Evolutionary conservation across 37 sponge, comb jelly and placozoan genomes (phyloP).

Genomic region (Aplysina aerophoba): DNA sequence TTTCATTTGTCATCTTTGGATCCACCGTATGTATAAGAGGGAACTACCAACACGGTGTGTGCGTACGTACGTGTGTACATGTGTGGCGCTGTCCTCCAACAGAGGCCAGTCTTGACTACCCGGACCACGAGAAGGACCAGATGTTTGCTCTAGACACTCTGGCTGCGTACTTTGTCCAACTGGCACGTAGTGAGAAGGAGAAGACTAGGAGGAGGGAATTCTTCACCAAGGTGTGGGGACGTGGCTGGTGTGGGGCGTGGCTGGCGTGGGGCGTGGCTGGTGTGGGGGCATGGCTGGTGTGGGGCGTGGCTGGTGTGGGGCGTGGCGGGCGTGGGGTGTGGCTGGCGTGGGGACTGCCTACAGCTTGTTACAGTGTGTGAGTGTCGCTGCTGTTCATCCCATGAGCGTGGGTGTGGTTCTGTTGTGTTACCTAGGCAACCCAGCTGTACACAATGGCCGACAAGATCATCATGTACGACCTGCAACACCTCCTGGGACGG

Average conservation of each 20-base stretch:
- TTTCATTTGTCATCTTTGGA: too few species aligned
- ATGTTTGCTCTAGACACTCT: slow-evolving; percentile 90
- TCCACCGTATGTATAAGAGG: not conserved
- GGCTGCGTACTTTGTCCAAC: slow-evolving; percentile 89
- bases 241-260: too few species aligned
- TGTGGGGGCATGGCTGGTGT: not conserved
- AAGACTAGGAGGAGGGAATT: slow-evolving; percentile 76
- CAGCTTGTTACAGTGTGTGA: too few species aligned
- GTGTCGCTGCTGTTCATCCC: not conserved
- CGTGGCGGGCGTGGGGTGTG: not conserved
- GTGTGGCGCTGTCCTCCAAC: not conserved
- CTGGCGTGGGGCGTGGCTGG: slow-evolving; percentile 13
- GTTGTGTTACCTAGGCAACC: slow-evolving; percentile 68
- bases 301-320: not conserved
- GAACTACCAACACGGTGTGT: not conserved
- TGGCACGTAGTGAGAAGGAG: slow-evolving; percentile 83
- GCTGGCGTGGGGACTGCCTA: not conserved
- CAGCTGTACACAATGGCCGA: slow-evolving; percentile 93
- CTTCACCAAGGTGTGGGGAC: slow-evolving; percentile 82
- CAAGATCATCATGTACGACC: slow-evolving; percentile 98
- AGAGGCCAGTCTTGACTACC: slow-evolving; percentile 81
- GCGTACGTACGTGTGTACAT: not conserved
- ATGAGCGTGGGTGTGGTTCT: not conserved
- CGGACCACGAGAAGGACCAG: slow-evolving; percentile 91
- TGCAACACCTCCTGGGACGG: slow-evolving; percentile 88